Percentiles rank a stretch among this genome's conserved stretches.
Evolutionary conservation across 1,140 invertebrate genomes (phyloP).

Genomic region (Conus ventricosus): DNA sequence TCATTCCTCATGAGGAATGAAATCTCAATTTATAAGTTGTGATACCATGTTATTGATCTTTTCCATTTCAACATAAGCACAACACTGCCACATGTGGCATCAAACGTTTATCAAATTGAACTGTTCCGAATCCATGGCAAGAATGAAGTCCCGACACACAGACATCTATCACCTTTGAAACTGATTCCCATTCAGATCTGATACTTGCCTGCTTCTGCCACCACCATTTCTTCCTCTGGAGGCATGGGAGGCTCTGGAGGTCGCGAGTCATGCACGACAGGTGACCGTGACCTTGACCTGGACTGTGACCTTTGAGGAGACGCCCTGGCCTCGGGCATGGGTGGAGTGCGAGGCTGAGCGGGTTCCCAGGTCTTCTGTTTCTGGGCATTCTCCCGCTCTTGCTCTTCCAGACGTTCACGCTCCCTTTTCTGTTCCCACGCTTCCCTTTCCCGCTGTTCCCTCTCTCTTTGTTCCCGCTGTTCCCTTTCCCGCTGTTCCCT

Average conservation of each 20-base stretch:
- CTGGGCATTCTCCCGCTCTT: conserved; percentile 38
- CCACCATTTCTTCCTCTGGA: conserved; percentile 34
- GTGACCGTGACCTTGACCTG: conserved; percentile 56
- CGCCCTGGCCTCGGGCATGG: conserved; percentile 37
- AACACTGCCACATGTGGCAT: no score
- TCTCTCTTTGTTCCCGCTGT: conserved; percentile 55
- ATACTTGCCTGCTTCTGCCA: conserved; percentile 3
- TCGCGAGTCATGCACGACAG: conserved; percentile 25
- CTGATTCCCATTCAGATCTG: no score
- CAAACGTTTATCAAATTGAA: no score
- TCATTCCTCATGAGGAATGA: no score
- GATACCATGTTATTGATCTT: no score
- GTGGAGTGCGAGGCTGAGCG: conserved; percentile 32
- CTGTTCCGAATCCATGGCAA: no score
- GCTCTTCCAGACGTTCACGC: conserved; percentile 43
- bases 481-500: conserved; percentile 54
- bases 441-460: conserved; percentile 55
- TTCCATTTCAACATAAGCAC: no score
- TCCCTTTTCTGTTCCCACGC: conserved; percentile 63
- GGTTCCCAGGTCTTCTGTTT: conserved; percentile 52
- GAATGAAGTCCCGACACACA: no score
- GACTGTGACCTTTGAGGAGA: conserved; percentile 45
- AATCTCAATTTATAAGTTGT: no score
- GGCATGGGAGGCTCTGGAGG: conserved; percentile 43
- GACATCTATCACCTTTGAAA: no score